Percentiles rank a stretch among this genome's conserved stretches.
phyloP scores from a whole-genome alignment of 2,113 vertebrate species.

The Mustela lutreola region DNA sequence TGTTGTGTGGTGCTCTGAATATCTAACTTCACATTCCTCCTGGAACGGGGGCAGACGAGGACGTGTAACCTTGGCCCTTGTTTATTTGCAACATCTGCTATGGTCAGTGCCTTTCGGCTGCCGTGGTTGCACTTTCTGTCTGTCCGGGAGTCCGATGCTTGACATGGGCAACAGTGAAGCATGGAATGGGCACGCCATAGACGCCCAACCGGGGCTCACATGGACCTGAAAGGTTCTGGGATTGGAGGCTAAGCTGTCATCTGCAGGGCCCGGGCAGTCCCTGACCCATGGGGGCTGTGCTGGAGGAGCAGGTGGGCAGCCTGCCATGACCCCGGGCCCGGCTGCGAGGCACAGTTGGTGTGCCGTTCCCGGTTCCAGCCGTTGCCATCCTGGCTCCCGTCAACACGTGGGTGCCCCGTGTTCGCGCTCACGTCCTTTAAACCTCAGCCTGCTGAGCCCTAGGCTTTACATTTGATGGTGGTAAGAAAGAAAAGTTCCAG shows the following conservation, averaged over 20 bases:
- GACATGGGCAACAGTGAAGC: neutral
- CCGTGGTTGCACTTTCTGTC: neutral
- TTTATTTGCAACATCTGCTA: neutral
- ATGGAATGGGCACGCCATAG: fast-evolving
- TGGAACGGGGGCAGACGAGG: neutral
- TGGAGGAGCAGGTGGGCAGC: neutral
- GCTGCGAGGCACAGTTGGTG: neutral
- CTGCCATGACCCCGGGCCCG: neutral
- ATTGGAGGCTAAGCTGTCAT: too few relatives aligned
- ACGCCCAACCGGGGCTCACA: fast-evolving
- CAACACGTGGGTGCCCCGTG: neutral
- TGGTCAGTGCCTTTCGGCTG: neutral
- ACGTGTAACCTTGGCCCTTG: fast-evolving
- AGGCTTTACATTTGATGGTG: neutral
- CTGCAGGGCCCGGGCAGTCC: neutral
- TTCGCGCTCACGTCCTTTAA: neutral
- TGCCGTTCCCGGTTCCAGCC: neutral
- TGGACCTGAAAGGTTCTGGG: too few relatives aligned
- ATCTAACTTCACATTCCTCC: neutral
- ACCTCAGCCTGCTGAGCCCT: neutral
- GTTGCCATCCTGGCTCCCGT: neutral
- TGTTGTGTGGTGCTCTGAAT: neutral
- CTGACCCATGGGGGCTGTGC: too few relatives aligned
- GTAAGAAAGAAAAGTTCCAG: neutral
- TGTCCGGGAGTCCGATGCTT: neutral